Evolutionary conservation across 2,113 vertebrate genomes (phyloP).

Genomic region (Phalacrocorax aristotelis): DNA sequence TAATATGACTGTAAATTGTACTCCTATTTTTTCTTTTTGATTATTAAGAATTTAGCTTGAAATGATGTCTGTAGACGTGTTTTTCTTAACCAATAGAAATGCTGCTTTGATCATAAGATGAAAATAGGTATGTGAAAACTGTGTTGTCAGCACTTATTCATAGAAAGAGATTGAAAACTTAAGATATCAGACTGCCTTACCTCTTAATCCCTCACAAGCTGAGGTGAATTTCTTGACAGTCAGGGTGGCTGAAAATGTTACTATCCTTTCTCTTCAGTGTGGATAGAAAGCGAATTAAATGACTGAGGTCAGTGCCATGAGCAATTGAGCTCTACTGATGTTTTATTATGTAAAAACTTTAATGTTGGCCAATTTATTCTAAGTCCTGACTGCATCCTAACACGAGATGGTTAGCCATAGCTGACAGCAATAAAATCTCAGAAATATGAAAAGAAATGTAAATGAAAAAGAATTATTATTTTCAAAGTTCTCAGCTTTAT

Average conservation of each 20-base stretch:
- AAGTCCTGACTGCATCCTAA: background rate
- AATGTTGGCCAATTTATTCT: background rate
- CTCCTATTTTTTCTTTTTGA: background rate
- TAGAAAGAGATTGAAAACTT: background rate
- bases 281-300: conserved; percentile 20
- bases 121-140: background rate
- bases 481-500: conserved; percentile 28
- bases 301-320: background rate
- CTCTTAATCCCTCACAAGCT: background rate
- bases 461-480: conserved; percentile 31
- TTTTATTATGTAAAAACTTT: conserved; percentile 49
- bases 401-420: background rate
- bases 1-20: background rate
- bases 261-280: background rate
- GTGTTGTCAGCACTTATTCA: background rate
- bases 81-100: background rate
- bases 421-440: background rate
- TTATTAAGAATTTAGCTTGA: background rate
- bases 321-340: conserved; percentile 9
- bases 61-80: background rate
- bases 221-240: background rate
- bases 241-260: background rate
- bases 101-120: background rate
- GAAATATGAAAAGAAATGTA: conserved; percentile 22
- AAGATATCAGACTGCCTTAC: background rate